These are phyloP conservation scores for Leptopilina myrica DNA, from an alignment of 2,888 invertebrate species.

Conservation along the genomic window DNA sequence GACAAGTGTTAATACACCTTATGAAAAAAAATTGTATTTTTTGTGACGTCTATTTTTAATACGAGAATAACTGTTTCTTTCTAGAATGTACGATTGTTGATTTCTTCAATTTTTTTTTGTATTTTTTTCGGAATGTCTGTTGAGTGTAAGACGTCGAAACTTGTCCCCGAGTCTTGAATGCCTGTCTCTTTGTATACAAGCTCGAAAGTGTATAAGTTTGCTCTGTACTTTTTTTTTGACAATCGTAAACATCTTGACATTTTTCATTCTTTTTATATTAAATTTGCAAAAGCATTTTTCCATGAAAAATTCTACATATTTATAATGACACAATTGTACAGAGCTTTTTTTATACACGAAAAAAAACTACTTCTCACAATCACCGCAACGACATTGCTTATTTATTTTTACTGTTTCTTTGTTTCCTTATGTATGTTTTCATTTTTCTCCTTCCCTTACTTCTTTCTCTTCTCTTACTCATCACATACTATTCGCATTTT, in stretches of 20 bases:
- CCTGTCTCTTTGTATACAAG: conserved; percentile 65
- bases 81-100: conserved; percentile 65
- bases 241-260: conserved; percentile 50
- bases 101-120: conserved; percentile 52
- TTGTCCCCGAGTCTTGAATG: conserved; percentile 76
- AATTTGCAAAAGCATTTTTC: background rate
- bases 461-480: conserved; percentile 42
- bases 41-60: conserved; percentile 51
- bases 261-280: conserved; percentile 13
- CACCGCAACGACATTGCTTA: conserved; percentile 75
- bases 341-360: conserved; percentile 69
- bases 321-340: conserved; percentile 62
- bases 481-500: conserved; percentile 4
- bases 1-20: conserved; percentile 63
- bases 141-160: conserved; percentile 70
- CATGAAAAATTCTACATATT: background rate
- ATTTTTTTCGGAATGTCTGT: conserved; percentile 62
- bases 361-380: conserved; percentile 63
- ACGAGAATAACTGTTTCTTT: conserved; percentile 21
- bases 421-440: conserved; percentile 29
- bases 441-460: conserved; percentile 46
- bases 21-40: background rate
- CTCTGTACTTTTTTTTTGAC: conserved; percentile 72
- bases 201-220: conserved; percentile 72
- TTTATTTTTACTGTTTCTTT: conserved; percentile 68